Conservation (phyloP, 1,140 invertebrate species). For the Drusus annulatus region DNA sequence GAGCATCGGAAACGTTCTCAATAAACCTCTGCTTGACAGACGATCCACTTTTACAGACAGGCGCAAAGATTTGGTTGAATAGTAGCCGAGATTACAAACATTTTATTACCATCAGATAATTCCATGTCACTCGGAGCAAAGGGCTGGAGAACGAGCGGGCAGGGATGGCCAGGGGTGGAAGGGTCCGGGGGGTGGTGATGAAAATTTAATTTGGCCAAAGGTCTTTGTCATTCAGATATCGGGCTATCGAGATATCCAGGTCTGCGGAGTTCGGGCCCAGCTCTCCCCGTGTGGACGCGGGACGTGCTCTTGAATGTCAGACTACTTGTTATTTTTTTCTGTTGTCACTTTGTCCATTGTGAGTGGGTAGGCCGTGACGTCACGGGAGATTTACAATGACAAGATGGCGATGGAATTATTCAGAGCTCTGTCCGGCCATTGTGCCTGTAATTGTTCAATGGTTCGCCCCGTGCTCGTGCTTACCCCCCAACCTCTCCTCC, state of each 20-base stretch:
- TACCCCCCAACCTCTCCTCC: background rate
- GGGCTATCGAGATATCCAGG: too few relatives aligned
- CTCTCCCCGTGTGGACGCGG: too few relatives aligned
- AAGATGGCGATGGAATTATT: constrained; percentile 37
- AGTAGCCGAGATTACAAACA: background rate
- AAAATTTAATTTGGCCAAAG: constrained; percentile 31
- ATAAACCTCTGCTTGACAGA: background rate
- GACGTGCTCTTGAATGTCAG: constrained; percentile 30
- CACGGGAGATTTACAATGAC: constrained; percentile 41
- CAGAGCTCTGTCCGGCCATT: constrained; percentile 11
- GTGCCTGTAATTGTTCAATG: constrained; percentile 28
- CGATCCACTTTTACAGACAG: background rate
- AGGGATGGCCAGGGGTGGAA: background rate
- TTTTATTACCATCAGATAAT: constrained; percentile 29
- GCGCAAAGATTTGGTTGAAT: background rate
- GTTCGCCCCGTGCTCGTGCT: background rate
- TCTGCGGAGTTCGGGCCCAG: too few relatives aligned
- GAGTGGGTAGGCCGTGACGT: constrained; percentile 39
- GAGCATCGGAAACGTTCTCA: too few relatives aligned
- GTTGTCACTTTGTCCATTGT: constrained; percentile 32
- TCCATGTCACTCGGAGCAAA: constrained; percentile 8
- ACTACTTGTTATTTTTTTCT: constrained; percentile 35
- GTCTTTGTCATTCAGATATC: background rate
- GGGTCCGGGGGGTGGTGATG: constrained; percentile 13
- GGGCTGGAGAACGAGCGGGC: background rate